Conservation (phyloP, 2,888 invertebrate genomes). For the Sycophila texana region DNA sequence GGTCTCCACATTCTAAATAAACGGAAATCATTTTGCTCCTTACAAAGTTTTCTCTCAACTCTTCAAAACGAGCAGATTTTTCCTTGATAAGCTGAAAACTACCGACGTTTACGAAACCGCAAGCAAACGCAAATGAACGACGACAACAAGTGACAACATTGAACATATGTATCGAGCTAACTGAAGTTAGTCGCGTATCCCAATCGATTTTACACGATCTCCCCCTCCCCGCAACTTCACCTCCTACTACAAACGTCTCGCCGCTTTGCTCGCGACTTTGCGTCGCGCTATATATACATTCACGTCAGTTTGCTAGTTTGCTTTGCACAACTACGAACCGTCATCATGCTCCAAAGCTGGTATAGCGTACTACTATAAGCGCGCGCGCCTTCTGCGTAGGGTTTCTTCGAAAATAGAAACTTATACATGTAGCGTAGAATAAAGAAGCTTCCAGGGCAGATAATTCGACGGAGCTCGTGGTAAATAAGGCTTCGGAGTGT, state of each 20-base stretch:
- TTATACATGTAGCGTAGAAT: conserved; percentile 23
- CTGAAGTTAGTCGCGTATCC: not conserved
- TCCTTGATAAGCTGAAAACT: too few species aligned
- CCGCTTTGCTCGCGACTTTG: not conserved
- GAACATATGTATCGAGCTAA: not conserved
- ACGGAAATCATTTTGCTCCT: conserved; percentile 61
- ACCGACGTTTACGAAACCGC: too few species aligned
- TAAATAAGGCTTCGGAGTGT: conserved; percentile 25
- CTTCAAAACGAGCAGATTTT: too few species aligned
- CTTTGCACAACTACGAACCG: not conserved
- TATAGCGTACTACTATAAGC: conserved; percentile 19
- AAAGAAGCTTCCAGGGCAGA: conserved; percentile 13
- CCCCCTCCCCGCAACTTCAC: not conserved
- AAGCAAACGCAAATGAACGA: not conserved
- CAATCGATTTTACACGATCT: not conserved
- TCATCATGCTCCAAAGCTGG: conserved; percentile 27
- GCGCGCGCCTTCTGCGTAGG: conserved; percentile 9
- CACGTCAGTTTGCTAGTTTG: conserved; percentile 4
- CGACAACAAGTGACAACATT: not conserved
- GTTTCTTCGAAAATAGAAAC: conserved; percentile 48
- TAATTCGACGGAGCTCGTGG: conserved; percentile 32
- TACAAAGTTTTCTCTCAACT: not conserved
- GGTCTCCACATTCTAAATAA: conserved; percentile 58
- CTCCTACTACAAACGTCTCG: not conserved
- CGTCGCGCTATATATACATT: not conserved